Conservation (phyloP, 2,797 vertebrate species). For the Adrianichthys oophorus region DNA sequence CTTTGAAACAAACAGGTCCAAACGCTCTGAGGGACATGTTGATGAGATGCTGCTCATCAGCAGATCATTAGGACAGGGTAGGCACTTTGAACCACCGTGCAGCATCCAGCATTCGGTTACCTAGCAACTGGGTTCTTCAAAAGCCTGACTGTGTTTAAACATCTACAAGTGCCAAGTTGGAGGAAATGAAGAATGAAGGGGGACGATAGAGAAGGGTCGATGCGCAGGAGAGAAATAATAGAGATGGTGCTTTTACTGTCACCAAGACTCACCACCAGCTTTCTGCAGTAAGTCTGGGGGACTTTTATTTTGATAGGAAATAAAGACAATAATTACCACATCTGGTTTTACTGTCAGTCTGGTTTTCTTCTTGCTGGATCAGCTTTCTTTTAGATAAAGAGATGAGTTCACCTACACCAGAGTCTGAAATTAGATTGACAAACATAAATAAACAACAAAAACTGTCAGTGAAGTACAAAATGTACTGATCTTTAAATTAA, state of each 20-base stretch:
- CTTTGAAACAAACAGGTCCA: constrained; percentile 23
- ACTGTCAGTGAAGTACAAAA: no score
- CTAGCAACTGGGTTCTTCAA: constrained; percentile 76
- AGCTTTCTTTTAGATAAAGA: constrained; percentile 63
- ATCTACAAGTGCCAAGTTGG: constrained; percentile 57
- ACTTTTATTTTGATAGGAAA: background rate
- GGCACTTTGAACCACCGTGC: constrained; percentile 65
- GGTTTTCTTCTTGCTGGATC: constrained; percentile 56
- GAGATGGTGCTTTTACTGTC: background rate
- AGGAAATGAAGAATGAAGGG: constrained; percentile 45
- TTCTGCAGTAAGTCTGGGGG: no score
- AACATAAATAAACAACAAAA: background rate
- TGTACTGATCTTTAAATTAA: no score
- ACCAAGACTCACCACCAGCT: no score
- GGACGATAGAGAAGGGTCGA: constrained; percentile 12
- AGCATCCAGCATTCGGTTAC: constrained; percentile 73
- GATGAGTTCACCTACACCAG: constrained; percentile 25
- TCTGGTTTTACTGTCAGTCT: constrained; percentile 52
- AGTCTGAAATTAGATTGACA: constrained; percentile 25
- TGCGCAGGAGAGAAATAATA: constrained; percentile 1
- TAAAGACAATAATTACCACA: constrained; percentile 58
- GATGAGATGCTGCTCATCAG: constrained; percentile 57
- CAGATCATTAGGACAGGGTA: constrained; percentile 44
- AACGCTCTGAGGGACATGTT: constrained; percentile 14
- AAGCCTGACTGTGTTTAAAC: constrained; percentile 63